phyloP scores from a whole-genome alignment of 2,113 vertebrate genomes.

The Bubo bubo region DNA sequence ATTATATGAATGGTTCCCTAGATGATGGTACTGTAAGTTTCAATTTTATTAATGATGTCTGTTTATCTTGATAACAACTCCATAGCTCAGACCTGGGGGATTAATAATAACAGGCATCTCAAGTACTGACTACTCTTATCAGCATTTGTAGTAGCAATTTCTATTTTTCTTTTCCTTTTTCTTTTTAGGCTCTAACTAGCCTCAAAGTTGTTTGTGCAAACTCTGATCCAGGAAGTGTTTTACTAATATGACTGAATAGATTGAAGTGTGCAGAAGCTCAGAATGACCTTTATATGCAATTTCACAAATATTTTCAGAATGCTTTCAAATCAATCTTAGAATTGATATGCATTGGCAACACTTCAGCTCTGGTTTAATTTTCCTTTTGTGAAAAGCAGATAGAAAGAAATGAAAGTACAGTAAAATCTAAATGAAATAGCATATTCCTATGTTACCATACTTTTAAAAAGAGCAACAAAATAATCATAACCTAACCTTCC shows the following conservation, averaged over 20 bases:
- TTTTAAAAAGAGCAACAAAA: not conserved
- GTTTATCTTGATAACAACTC: slow-evolving; percentile 44
- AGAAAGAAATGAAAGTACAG: not conserved
- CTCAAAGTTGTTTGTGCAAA: not conserved
- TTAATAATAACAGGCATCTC: slow-evolving; percentile 44
- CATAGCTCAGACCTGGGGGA: not conserved
- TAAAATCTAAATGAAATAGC: not conserved
- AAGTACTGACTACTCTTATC: slow-evolving; percentile 12
- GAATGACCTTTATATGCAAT: not conserved
- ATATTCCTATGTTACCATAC: not conserved
- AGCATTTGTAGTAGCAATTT: not conserved
- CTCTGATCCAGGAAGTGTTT: not conserved
- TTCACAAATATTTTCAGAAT: not conserved
- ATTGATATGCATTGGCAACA: not conserved
- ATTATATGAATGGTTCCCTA: slow-evolving; percentile 30
- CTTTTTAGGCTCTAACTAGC: not conserved
- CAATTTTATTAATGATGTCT: slow-evolving; percentile 58
- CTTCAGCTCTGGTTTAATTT: not conserved
- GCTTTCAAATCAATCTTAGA: not conserved
- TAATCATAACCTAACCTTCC: not conserved
- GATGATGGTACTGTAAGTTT: slow-evolving; percentile 33
- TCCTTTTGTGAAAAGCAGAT: not conserved
- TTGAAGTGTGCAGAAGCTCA: not conserved
- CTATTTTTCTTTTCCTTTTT: not conserved
- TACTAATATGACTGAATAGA: not conserved